phyloP scores from a whole-genome alignment of 2,797 vertebrate genomes.

The Myotis findleyi region DNA sequence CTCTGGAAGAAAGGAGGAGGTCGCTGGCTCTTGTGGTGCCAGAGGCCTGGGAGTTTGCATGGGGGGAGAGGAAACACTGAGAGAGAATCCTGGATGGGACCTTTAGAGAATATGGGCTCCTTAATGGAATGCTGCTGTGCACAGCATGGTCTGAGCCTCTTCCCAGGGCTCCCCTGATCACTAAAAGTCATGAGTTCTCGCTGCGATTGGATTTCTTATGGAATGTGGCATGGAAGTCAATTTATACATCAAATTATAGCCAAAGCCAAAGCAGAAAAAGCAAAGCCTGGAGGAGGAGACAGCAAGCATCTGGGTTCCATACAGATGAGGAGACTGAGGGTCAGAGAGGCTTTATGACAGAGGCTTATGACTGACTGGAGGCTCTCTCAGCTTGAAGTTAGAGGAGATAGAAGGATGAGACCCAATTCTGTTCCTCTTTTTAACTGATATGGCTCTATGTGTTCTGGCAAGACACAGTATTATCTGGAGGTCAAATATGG shows the following conservation, averaged over 20 bases:
- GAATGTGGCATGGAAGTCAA: background rate
- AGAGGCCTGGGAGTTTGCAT: background rate
- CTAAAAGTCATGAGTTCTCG: background rate
- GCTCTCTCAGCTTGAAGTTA: background rate
- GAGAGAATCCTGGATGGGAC: background rate
- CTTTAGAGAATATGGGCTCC: background rate
- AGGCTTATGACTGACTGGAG: background rate
- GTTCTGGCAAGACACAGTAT: background rate
- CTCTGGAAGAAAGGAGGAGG: background rate
- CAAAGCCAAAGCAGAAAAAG: background rate
- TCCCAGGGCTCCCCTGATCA: background rate
- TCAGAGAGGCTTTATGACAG: background rate
- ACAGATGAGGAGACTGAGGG: background rate
- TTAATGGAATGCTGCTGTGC: too few relatives aligned
- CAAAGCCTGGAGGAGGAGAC: background rate
- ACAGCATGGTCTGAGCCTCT: background rate
- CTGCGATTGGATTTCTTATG: background rate
- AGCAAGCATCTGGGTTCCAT: background rate
- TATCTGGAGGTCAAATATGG: background rate
- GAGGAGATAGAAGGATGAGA: background rate
- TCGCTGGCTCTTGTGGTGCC: fast-evolving
- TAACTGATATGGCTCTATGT: background rate
- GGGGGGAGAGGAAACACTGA: background rate
- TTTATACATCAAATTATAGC: background rate
- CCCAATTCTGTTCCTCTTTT: background rate